These are phyloP conservation scores for Sycophaga agraensis DNA, from an alignment of 1,140 invertebrate species.

Conservation along the genomic window DNA sequence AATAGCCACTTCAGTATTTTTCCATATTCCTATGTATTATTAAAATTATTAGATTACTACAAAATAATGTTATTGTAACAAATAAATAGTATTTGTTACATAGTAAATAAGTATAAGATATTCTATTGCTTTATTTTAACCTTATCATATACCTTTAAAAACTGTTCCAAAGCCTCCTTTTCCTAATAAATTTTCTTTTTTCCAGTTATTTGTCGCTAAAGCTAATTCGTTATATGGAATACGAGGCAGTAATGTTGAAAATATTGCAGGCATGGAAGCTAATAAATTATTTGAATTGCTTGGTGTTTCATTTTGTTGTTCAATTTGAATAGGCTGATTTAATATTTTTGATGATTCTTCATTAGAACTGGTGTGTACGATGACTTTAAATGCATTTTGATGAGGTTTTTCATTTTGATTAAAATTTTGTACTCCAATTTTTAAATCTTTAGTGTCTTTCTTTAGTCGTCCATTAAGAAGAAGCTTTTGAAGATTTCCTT, in stretches of 20 bases:
- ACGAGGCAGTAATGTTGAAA: constrained; percentile 37
- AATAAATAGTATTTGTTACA: background rate
- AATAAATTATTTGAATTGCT: constrained; percentile 50
- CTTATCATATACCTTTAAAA: constrained; percentile 67
- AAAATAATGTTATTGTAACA: too few species aligned
- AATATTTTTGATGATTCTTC: constrained; percentile 42
- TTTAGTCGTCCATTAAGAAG: constrained; percentile 7
- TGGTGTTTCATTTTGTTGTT: constrained; percentile 29
- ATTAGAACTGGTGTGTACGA: constrained; percentile 28
- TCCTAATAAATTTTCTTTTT: constrained; percentile 72
- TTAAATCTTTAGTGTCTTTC: constrained; percentile 43
- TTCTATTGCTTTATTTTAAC: too few species aligned
- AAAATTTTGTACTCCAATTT: constrained; percentile 46
- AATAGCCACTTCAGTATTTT: constrained; percentile 85
- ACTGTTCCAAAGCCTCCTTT: constrained; percentile 93
- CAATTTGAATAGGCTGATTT: constrained; percentile 34
- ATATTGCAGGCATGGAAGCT: constrained; percentile 26
- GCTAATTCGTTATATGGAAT: constrained; percentile 70
- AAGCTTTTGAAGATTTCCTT: constrained; percentile 45
- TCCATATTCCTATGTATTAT: constrained; percentile 73
- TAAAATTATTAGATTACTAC: too few species aligned
- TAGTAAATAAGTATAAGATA: too few species aligned
- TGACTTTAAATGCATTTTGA: constrained; percentile 36
- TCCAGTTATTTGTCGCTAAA: constrained; percentile 79
- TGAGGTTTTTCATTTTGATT: constrained; percentile 33